These are phyloP conservation scores for Temnothorax ravouxi DNA, from an alignment of 2,888 invertebrate species.

Conservation along the genomic window DNA sequence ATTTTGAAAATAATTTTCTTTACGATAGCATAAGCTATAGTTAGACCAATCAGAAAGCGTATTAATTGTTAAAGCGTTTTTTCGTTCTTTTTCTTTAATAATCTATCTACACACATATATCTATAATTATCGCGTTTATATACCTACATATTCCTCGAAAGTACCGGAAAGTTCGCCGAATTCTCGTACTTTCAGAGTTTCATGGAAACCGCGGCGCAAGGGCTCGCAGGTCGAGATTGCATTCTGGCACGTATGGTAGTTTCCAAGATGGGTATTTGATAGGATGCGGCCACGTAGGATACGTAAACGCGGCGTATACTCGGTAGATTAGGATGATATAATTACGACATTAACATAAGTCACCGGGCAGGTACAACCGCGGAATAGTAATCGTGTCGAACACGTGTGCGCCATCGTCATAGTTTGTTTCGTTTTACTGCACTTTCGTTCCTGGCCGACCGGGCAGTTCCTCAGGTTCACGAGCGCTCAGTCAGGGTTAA, in stretches of 20 bases:
- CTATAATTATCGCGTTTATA: not conserved
- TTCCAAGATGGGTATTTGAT: conserved; percentile 86
- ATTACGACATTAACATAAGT: conserved; percentile 86
- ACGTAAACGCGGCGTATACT: conserved; percentile 80
- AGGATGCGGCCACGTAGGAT: conserved; percentile 84
- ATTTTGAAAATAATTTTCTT: conserved; percentile 17
- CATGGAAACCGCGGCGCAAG: conserved; percentile 64
- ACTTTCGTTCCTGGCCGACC: conserved; percentile 62
- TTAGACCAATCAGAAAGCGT: not conserved
- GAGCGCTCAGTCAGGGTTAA: conserved; percentile 73
- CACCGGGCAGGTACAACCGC: conserved; percentile 82
- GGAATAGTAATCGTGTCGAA: conserved; percentile 85
- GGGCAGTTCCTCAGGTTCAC: conserved; percentile 62
- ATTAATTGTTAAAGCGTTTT: not conserved
- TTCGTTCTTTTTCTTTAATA: not conserved
- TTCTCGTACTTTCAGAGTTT: conserved; percentile 59
- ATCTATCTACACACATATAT: not conserved
- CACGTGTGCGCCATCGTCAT: conserved; percentile 80
- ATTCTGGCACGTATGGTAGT: conserved; percentile 86
- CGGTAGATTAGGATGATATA: conserved; percentile 86
- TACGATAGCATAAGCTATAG: not conserved
- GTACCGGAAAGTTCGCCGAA: conserved; percentile 49
- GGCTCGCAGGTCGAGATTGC: conserved; percentile 70
- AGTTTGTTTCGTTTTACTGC: conserved; percentile 73
- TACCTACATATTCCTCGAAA: not conserved